phyloP scores from a whole-genome alignment of 2,888 invertebrate species.

The Anagyrus pseudococci region DNA sequence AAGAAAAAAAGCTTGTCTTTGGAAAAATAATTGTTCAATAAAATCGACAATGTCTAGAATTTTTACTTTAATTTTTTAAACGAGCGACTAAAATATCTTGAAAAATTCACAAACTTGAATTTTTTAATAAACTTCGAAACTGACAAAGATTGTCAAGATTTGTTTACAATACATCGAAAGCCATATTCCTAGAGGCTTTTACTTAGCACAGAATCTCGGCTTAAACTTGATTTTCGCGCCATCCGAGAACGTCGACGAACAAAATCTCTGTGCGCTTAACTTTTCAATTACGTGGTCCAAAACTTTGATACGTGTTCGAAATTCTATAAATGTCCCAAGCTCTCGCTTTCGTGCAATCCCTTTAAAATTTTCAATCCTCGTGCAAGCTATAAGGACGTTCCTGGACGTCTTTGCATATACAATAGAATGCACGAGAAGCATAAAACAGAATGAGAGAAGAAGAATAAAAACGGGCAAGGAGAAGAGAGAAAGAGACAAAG shows the following conservation, averaged over 20 bases:
- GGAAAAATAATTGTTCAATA: no score
- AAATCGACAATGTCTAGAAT: no score
- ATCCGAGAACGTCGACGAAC: background rate
- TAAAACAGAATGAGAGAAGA: no score
- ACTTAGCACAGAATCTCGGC: background rate
- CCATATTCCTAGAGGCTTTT: no score
- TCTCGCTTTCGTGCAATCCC: background rate
- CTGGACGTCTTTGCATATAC: no score
- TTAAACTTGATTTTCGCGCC: background rate
- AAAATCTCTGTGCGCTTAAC: slow-evolving; percentile 13
- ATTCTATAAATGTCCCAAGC: slow-evolving; percentile 25
- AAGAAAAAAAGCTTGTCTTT: slow-evolving; percentile 10
- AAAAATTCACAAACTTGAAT: background rate
- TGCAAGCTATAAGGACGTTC: no score
- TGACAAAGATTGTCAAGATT: background rate
- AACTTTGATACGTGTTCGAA: slow-evolving; percentile 30
- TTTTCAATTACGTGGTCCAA: slow-evolving; percentile 30
- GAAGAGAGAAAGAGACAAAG: no score
- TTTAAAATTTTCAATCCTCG: slow-evolving; percentile 24
- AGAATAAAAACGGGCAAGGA: no score
- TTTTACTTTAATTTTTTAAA: no score
- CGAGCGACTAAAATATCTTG: no score
- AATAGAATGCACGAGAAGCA: no score
- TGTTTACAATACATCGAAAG: background rate
- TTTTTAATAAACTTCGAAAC: background rate